Evolutionary conservation across 2,113 vertebrate genomes (phyloP), one percentile per base, ranked within the genome.

Genomic region (Anarhynchus alexandrinus): DNA sequence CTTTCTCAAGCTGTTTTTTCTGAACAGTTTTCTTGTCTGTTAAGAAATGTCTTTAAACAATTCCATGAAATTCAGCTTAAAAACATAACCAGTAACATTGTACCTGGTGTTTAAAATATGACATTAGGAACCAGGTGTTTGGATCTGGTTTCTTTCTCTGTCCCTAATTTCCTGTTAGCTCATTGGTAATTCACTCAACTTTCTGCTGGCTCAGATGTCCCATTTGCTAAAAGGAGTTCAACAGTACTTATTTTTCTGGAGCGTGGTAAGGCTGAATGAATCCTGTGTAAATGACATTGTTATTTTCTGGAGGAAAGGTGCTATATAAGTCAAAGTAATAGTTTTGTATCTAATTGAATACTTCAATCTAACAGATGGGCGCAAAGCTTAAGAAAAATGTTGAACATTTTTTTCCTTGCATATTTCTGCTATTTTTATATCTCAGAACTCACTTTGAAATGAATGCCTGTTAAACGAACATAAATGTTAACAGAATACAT

Each of bases 361-460:
- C 40, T 88, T 95, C 54, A 74, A 12, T 70, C 42, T 88, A 88
- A 77, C 65, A 93, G 87, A 73, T 91, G 84, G 55, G 22, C 78
- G 45, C 11, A 70, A 85, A 54, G 43, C 65, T 86, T 69, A 74
- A 55, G 74, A 54, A 65, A 86, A 93, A 74, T 12, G 25, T 70
- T 82, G 55, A 55, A 43, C n/a, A 4, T 52, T 55, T 65, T 83
- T 83, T 79, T 87, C 38, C 45, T 79, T 92, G 72, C 86, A 76
- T 92, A 52, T 90, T 92, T 93, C 65, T 82, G 51, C 61, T 93
- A 73, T 73, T 88, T 94, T 91, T 91, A 14, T 73, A 30, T 55
- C 58, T 69, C 71, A 79, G 80, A 86, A 82, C 59, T 82, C 43
- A 32, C n/a, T 91, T 70, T 66, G 78, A 86, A 96, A 82, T 59